Base-by-base conservation (phyloP, 1,140 invertebrate genomes). In the Drosophila subpulchrella region DNA sequence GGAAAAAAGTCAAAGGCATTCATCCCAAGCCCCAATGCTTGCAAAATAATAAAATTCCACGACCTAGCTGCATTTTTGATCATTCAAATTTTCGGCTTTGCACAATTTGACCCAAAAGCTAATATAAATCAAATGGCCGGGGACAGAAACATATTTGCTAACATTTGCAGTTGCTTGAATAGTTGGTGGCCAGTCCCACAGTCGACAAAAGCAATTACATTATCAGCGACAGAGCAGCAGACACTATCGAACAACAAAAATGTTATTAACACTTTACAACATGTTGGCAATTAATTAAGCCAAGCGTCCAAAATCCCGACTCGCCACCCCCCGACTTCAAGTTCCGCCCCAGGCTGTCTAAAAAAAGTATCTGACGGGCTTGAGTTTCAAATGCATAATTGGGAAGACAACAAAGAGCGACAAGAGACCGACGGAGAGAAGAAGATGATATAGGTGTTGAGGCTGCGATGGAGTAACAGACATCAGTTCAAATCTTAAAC, bases 231-330 rank as follows among this genome's bases (percentile, higher is more conserved):
- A 10, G 48, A 48, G 75, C 53, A 70, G 63, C 61, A 60, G 59
- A 27, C 72, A 47, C 56, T 50, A 75, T 75, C 63, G 61, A 61
- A 50, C 78, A 72, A 62, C 58, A 81, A 61, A 82, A 73, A 68
- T 76, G 55, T 62, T 75, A 76, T 83, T 81, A 86, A 82, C 70
- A 82, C 63, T 81, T 86, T 78, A 82, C 82, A 82, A 73, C 82
- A 88, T 62, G 51, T 61, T 60, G 75, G 78, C 71, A 82, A 86
- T 86, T 82, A 86, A 88, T 88, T 82, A 86, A 86, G 65, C 56
- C 72, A 75, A 79, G 71, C 73, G 27, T 56, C 50, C 48, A 68
- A 50, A 59, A 47, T 38, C 51, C 62, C 42, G 46, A 63, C 12
- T 11, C n/a, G 20, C 11, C 32, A 47, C 54, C 48, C 17, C 1